A percentile compares a stretch with the other conserved stretches of the same genome.
Conservation (phyloP, 2,888 invertebrate genomes). For the Lordiphosa fenestrarum region DNA sequence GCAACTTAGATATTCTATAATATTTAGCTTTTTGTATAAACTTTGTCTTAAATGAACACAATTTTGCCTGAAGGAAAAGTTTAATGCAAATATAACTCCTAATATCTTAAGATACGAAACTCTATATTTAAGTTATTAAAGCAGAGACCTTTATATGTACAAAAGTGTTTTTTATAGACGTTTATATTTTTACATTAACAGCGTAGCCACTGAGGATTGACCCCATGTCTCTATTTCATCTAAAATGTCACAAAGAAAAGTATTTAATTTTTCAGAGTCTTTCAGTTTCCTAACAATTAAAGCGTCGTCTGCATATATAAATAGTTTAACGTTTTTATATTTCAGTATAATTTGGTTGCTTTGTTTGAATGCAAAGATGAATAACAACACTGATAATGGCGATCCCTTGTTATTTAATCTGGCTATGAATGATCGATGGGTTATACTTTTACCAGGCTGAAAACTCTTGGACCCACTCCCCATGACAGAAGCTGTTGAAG, state of each 20-base stretch:
- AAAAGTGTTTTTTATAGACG: no score
- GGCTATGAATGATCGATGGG: neutral
- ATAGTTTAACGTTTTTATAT: neutral
- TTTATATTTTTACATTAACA: no score
- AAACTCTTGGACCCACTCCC: neutral
- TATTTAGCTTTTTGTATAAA: no score
- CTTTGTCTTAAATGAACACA: no score
- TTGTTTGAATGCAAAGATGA: neutral
- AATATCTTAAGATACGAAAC: conserved; percentile 8
- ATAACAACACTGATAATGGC: neutral
- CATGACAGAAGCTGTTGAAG: neutral
- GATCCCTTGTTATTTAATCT: conserved; percentile 12
- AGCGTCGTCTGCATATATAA: no score
- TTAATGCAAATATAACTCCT: conserved; percentile 8
- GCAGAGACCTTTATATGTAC: neutral
- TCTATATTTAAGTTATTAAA: conserved; percentile 12
- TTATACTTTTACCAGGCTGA: neutral
- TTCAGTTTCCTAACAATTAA: no score
- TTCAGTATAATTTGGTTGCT: conserved; percentile 5
- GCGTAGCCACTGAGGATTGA: no score
- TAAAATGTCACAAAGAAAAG: no score
- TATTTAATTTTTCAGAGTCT: no score
- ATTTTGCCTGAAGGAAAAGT: neutral
- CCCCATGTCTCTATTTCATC: no score
- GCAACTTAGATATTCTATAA: no score